These are phyloP conservation scores for Fragariocoptes setiger DNA, from an alignment of 1,140 invertebrate genomes.

Conservation along the genomic window DNA sequence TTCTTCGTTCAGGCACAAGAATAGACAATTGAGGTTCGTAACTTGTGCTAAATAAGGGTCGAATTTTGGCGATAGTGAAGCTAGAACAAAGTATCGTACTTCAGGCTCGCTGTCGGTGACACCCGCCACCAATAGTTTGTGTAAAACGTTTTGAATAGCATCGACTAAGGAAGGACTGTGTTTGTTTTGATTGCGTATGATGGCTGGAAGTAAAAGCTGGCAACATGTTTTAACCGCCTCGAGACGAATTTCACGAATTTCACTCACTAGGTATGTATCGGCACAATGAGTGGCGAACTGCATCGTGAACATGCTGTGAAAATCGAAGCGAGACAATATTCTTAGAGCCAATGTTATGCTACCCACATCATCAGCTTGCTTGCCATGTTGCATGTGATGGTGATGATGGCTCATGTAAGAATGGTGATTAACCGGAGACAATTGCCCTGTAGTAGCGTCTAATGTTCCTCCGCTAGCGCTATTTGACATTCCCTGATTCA, in stretches of 20 bases:
- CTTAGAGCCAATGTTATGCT: conserved; percentile 64
- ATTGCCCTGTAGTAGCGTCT: neutral
- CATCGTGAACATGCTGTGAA: conserved; percentile 61
- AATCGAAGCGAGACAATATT: conserved; percentile 81
- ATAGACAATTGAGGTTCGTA: conserved; percentile 65
- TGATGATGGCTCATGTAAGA: neutral
- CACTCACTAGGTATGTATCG: conserved; percentile 63
- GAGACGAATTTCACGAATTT: conserved; percentile 59
- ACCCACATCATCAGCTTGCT: conserved; percentile 25
- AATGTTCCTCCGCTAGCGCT: too few species aligned
- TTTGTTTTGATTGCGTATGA: conserved; percentile 18
- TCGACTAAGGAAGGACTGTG: conserved; percentile 44
- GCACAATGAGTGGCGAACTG: conserved; percentile 72
- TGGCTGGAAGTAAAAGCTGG: conserved; percentile 43
- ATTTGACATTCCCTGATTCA: conserved; percentile 4
- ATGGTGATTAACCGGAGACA: neutral
- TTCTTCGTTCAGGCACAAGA: conserved; percentile 85
- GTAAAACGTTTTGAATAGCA: conserved; percentile 57
- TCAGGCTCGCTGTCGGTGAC: conserved; percentile 80
- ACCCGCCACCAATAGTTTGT: conserved; percentile 63
- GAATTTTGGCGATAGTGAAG: conserved; percentile 69
- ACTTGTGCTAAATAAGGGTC: conserved; percentile 78
- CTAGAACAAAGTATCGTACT: conserved; percentile 67
- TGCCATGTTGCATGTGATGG: neutral
- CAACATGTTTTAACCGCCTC: conserved; percentile 81